Base-by-base conservation (phyloP, 2,888 invertebrate genomes). In the Nomada lathburiana region DNA sequence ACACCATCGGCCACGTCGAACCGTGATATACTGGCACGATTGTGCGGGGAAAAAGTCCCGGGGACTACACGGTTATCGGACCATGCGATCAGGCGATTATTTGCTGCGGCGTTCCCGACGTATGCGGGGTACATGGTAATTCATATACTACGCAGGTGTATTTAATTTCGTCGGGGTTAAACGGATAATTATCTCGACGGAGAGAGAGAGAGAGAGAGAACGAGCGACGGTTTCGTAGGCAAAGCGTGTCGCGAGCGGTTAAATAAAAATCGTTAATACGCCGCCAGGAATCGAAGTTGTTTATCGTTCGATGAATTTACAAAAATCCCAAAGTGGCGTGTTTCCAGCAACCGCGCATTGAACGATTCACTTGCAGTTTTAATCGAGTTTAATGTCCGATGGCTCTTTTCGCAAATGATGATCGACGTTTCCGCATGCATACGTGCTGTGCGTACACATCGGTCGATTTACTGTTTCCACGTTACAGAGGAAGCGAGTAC, bases 1-100 rank as follows among this genome's bases (percentile, higher is more conserved):
- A 57, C 79, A 72, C 72, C 81, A 69, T 84, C 82, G 85, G 72
- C 74, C 63, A 80, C 76, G 83, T 83, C 89, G 81, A 86, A 88
- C 60, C 78, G 78, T 85, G 86, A 89, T 89, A 88, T 89, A 89
- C 71, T 36, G 78, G 42, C 63, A 26, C 29, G 62, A 26, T 29
- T 42, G 82, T 7, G 10, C 5, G 20, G 55, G 42, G 72, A 72
- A 76, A 84, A 79, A 82, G 73, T 65, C 23, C 72, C 18, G 44
- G 11, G 64, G 11, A 16, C 20, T 44, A 18, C 44, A 47, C 36
- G 63, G 18, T 26, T 18, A 20, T 23, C 50, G 26, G 16, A 7
- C 52, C 36, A 42, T 20, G 18, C 29, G 63, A 64, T 50, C 62
- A 23, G 63, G 67, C n/a, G 67, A 62, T 80, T 80, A 72, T 80